Conservation (phyloP, 2,888 invertebrate species). For the Paralinhomoeus sp. region DNA sequence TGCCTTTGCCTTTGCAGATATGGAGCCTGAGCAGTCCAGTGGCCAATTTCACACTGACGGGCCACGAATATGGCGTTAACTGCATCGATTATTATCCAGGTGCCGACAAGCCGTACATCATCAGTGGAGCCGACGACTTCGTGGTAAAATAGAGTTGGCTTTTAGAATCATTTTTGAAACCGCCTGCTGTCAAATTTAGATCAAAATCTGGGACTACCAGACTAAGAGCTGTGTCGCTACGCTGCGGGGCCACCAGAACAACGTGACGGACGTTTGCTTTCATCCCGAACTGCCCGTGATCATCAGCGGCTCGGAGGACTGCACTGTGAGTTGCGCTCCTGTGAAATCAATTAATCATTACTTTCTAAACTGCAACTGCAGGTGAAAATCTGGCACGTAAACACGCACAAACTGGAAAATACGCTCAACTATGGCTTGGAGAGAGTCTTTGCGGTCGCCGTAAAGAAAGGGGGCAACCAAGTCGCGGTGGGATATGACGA, state of each 20-base stretch:
- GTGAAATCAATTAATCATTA: too few relatives aligned
- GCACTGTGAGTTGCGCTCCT: conserved; percentile 13
- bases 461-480: conserved; percentile 56
- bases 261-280: conserved; percentile 67
- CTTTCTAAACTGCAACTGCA: background rate
- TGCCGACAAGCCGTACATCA: conserved; percentile 93
- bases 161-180: too few relatives aligned
- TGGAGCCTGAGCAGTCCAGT: conserved; percentile 96
- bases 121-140: conserved; percentile 92
- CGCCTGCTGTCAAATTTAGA: too few relatives aligned
- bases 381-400: conserved; percentile 91
- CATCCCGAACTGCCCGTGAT: conserved; percentile 94
- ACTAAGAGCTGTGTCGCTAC: conserved; percentile 99
- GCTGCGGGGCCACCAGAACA: conserved; percentile 82
- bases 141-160: too few relatives aligned
- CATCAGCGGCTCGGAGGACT: conserved; percentile 64
- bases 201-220: conserved; percentile 98
- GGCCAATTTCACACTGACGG: conserved; percentile 90
- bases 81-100: conserved; percentile 98
- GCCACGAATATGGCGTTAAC: conserved; percentile 91
- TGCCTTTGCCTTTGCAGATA: conserved; percentile 34
- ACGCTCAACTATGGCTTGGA: conserved; percentile 94
- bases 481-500: conserved; percentile 87
- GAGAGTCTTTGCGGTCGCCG: conserved; percentile 84
- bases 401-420: conserved; percentile 76